Evolutionary conservation across 1,140 invertebrate species (phyloP).

Genomic region (Acromyrmex echinatior): DNA sequence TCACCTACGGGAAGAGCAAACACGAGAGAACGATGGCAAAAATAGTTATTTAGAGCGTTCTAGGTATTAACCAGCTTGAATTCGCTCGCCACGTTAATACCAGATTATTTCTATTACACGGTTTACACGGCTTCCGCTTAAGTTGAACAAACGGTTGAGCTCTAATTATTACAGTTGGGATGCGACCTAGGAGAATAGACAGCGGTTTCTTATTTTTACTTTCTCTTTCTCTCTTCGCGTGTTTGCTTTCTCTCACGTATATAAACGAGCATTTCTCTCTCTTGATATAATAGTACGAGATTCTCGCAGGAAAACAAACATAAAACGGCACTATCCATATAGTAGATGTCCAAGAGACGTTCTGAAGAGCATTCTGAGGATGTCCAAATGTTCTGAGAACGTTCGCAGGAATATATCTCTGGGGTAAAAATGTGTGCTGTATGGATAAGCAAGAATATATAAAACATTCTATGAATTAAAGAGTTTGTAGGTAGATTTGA

Average conservation of each 20-base stretch:
- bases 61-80: constrained; percentile 46
- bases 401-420: no score
- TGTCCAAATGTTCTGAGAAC: no score
- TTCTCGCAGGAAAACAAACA: constrained; percentile 17
- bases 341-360: no score
- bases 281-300: constrained; percentile 13
- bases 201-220: constrained; percentile 50
- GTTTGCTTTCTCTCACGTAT: neutral
- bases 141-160: constrained; percentile 64
- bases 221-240: constrained; percentile 33
- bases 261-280: constrained; percentile 13
- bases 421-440: no score
- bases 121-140: constrained; percentile 64
- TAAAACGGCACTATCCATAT: neutral
- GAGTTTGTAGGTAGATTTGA: neutral
- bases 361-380: no score
- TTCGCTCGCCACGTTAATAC: constrained; percentile 54
- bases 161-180: constrained; percentile 63
- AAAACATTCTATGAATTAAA: constrained; percentile 15
- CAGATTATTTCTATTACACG: constrained; percentile 62
- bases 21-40: constrained; percentile 20
- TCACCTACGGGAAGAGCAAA: constrained; percentile 6
- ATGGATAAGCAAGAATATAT: neutral
- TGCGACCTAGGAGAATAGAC: constrained; percentile 39
- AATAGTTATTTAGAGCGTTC: constrained; percentile 52